Evolutionary conservation across 2,113 vertebrate species (phyloP).

Genomic region (Mobula birostris): DNA sequence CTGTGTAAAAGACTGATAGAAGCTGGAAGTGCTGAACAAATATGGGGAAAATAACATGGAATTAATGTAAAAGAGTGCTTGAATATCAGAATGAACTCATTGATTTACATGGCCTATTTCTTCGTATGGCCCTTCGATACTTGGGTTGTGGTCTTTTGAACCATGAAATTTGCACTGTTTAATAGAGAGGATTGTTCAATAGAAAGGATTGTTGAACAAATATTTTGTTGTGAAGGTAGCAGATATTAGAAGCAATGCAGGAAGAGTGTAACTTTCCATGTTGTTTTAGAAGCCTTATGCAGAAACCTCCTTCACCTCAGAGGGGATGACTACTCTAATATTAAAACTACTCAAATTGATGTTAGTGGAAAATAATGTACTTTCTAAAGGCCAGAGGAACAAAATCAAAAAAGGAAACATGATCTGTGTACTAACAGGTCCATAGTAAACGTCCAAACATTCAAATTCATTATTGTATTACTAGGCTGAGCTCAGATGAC

Average conservation of each 20-base stretch:
- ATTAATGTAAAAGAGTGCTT: too few relatives aligned
- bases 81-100: too few relatives aligned
- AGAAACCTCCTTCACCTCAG: neutral
- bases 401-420: neutral
- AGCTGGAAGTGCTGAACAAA: too few relatives aligned
- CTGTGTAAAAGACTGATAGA: too few relatives aligned
- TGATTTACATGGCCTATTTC: too few relatives aligned
- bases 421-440: too few relatives aligned
- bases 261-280: neutral
- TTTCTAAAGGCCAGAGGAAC: neutral
- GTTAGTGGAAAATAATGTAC: neutral
- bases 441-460: neutral
- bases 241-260: neutral
- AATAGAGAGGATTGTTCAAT: neutral
- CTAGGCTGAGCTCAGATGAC: neutral
- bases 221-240: neutral
- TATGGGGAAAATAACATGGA: too few relatives aligned
- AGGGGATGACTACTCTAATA: neutral
- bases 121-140: too few relatives aligned
- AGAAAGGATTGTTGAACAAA: neutral
- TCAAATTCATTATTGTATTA: neutral
- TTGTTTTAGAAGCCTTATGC: neutral
- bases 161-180: neutral
- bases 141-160: too few relatives aligned
- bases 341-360: neutral